These are phyloP conservation scores for Enteromius paludinosus DNA, from an alignment of 2,797 vertebrate genomes.

Conservation along the genomic window DNA sequence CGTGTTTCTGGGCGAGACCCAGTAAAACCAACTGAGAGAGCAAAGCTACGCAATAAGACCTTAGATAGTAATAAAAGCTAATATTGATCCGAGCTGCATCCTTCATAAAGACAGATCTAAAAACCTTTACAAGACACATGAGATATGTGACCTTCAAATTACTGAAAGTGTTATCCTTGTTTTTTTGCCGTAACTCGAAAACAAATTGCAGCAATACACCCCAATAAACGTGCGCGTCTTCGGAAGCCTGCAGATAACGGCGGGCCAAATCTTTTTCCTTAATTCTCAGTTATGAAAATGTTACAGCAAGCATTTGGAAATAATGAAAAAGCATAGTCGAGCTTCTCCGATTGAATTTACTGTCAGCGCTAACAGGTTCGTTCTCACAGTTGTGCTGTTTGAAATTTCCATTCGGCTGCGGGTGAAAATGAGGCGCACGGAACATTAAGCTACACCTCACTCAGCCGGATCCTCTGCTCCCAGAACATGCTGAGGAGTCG, in stretches of 20 bases:
- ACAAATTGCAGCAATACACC: neutral
- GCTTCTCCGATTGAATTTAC: conserved; percentile 58
- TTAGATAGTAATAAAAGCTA: conserved; percentile 38
- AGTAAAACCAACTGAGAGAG: conserved; percentile 14
- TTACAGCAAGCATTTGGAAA: conserved; percentile 15
- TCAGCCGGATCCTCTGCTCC: conserved; percentile 48
- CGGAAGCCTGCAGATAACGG: neutral
- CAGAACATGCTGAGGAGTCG: conserved; percentile 53
- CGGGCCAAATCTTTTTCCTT: neutral
- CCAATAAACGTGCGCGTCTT: neutral
- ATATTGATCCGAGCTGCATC: conserved; percentile 29
- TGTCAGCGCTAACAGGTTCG: conserved; percentile 68
- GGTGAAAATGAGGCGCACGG: conserved; percentile 63
- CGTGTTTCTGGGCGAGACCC: neutral
- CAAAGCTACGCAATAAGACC: conserved; percentile 20
- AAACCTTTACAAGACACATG: conserved; percentile 14
- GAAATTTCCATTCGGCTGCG: conserved; percentile 67
- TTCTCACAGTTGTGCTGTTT: conserved; percentile 54
- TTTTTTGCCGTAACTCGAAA: conserved; percentile 13
- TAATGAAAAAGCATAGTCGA: conserved; percentile 38
- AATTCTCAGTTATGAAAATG: conserved; percentile 41
- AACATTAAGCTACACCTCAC: conserved; percentile 71
- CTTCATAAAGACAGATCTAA: conserved; percentile 36
- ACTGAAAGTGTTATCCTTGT: conserved; percentile 24
- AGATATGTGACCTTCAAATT: conserved; percentile 41